These are phyloP conservation scores for Martes martes DNA, from an alignment of 2,113 vertebrate species.

Conservation along the genomic window DNA sequence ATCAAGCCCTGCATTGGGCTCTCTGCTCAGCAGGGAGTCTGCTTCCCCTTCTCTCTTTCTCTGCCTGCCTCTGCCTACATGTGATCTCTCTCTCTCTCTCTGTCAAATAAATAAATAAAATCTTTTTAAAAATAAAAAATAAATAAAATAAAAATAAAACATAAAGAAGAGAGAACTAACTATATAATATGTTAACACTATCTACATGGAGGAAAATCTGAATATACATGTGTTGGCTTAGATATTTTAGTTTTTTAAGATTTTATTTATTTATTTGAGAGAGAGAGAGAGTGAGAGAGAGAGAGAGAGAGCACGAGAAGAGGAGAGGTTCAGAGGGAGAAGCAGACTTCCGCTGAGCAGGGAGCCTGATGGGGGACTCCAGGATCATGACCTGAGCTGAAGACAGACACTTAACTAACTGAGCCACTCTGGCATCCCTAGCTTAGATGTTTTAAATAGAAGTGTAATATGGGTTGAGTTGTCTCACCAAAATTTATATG, in stretches of 20 bases:
- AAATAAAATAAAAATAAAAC: not conserved
- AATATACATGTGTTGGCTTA: not conserved
- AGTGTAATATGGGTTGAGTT: not conserved
- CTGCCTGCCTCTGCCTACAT: too few relatives aligned
- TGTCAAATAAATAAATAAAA: too few relatives aligned
- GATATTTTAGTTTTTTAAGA: not conserved
- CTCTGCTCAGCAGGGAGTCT: too few relatives aligned
- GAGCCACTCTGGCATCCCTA: not conserved
- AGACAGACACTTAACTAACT: not conserved
- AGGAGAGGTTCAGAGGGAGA: not conserved
- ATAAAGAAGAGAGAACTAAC: not conserved
- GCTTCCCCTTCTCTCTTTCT: too few relatives aligned
- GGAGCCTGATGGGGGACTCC: not conserved
- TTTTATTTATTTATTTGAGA: not conserved
- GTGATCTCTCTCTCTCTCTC: too few relatives aligned
- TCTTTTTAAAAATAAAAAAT: too few relatives aligned
- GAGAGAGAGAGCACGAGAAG: not conserved
- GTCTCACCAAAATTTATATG: not conserved
- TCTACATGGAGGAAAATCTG: not conserved
- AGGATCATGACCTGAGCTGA: not conserved
- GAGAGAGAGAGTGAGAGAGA: too few relatives aligned
- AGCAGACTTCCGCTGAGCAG: not conserved
- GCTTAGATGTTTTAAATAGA: not conserved
- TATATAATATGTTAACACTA: not conserved
- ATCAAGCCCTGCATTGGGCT: too few relatives aligned